Base-by-base conservation (phyloP, 1,140 invertebrate species). In the Meloidogyne hapla region DNA sequence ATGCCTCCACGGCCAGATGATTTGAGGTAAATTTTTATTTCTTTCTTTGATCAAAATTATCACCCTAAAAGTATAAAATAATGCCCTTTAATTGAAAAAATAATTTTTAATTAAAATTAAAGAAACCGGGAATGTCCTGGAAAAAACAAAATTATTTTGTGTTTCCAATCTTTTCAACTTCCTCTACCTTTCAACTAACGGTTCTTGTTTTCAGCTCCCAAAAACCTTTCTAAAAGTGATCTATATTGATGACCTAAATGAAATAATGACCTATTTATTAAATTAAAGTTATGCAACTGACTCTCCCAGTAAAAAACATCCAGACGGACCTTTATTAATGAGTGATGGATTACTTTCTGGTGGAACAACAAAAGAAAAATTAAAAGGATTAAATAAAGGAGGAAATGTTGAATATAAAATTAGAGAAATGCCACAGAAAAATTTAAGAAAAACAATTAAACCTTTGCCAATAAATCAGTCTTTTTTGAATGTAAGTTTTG, bases 301-400 rank as follows among this genome's bases (percentile, higher is more conserved):
- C 18, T 40, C 45, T 18, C 33, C 69, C 10, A 69, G 77, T 65
- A 80, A 80, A 71, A 80, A 80, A 61, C 76, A 80, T 26, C 56
- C 78, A n/a, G 79, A 80, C 63, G 79, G 79, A 5, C 79, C 79
- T 23, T 40, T 80, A 8, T 28, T 80, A 4, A 48, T 80, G 38
- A 63, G 72, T 28, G 78, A 80, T 13, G 77, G 81, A 21, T 33
- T 80, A 66, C 65, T 80, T 42, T 62, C 45, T 10, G 0, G 18
- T 25, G 15, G 6, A 18, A 1, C 15, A 25, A 12, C 10, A 23
- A 33, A 42, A 25, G 63, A 56, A n/a, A 56, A 56, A 1, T 15
- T 48, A 15, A 21, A 65, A 26, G 18, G 69, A 9, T 66, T 67
- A 73, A 8, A 23, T 42, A 15, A 48, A n/a, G 40, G 18, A 69